Percentiles rank a stretch among this genome's conserved stretches.
phyloP scores from a whole-genome alignment of 53 echinoderm and acorn worm species.

The Paracentrotus lividus region DNA sequence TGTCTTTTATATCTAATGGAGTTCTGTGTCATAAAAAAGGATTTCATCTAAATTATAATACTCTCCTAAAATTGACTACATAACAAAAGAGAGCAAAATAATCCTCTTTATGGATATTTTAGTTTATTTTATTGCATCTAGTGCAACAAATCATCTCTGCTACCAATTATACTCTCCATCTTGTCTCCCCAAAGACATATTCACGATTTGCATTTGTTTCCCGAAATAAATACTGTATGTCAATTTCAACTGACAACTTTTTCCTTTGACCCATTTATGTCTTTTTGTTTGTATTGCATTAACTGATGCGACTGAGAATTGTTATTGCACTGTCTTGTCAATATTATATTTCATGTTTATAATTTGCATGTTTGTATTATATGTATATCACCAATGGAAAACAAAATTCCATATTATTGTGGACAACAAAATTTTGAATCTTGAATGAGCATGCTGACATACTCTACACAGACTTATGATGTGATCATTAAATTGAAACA shows the following conservation, averaged over 20 bases:
- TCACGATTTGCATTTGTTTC: background rate
- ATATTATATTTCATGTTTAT: too few relatives aligned
- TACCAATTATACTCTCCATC: background rate
- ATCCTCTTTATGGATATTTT: background rate
- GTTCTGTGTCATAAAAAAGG: slow-evolving; percentile 69
- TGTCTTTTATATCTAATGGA: slow-evolving; percentile 82
- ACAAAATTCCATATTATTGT: too few relatives aligned
- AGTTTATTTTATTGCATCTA: background rate
- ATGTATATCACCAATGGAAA: too few relatives aligned
- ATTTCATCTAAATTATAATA: background rate
- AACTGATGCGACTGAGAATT: too few relatives aligned
- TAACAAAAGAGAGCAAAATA: background rate
- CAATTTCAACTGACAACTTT: background rate
- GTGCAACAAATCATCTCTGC: background rate
- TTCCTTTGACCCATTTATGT: too few relatives aligned
- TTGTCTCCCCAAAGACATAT: background rate
- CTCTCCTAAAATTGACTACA: background rate
- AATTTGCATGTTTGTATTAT: too few relatives aligned
- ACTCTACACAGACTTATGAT: too few relatives aligned
- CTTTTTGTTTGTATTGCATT: too few relatives aligned
- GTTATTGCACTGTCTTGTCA: too few relatives aligned
- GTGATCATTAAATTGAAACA: too few relatives aligned
- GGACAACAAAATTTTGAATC: too few relatives aligned
- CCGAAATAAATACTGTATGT: background rate
- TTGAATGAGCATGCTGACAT: too few relatives aligned